Evolutionary conservation across 2,797 vertebrate genomes (phyloP), one percentile per base, ranked within the genome.

Genomic region (Psittacula derbiana): DNA sequence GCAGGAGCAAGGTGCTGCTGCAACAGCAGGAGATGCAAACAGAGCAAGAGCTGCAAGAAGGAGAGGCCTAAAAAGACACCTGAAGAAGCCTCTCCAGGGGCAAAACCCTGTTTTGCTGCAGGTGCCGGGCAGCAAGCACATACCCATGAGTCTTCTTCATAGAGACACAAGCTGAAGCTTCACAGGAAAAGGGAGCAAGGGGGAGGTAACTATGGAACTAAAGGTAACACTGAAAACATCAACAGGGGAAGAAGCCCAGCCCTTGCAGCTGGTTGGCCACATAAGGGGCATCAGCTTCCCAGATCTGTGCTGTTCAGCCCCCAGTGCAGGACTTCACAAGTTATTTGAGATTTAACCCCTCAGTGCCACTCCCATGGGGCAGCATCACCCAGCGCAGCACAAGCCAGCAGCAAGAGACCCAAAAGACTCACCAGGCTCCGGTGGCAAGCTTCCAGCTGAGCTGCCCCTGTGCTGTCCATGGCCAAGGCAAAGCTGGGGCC

Each of bases 381-480:
- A 28, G n/a, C 61, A 6, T 21, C 20, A 43, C 27, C 75, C 71
- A 28, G 36, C 2, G 9, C 5, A 41, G 8, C 4, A 40, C 60
- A 67, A 31, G 18, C 0, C 9, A 12, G 12, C 28, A 40, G 20
- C 1, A 16, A 8, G 2, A 47, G 27, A 43, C 31, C 2, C 31
- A 5, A 31, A 20, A 0, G 4, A 64, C 74, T 73, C 58, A 64
- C 33, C 44, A 0, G 8, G 7, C 10, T 38, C 10, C 2, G 0
- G 2, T 0, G 2, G 25, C 27, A 58, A 52, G 31, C 49, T 8
- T 16, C 55, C 33, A 5, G 24, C 7, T 0, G 9, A 13, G 13
- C 60, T 4, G 3, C 11, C 15, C 33, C 5, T 1, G 0, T 0
- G 1, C 3, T 3, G 2, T 3, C n/a, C 3, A 0, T 0, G 0